Evolutionary conservation across 2,888 invertebrate species (phyloP).

Genomic region (Pinctada fucata): DNA sequence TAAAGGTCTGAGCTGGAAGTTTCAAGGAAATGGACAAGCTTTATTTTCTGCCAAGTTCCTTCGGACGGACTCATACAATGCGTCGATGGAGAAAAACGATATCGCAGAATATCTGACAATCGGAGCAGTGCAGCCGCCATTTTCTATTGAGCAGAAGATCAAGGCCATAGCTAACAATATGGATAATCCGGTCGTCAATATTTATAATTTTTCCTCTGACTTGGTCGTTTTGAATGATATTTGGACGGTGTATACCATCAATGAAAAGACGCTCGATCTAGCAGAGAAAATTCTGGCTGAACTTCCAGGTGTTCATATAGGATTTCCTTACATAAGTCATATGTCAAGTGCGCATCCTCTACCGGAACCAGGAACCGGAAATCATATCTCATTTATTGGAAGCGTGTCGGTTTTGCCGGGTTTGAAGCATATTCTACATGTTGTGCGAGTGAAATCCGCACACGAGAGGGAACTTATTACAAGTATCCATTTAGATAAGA

Average conservation of each 20-base stretch:
- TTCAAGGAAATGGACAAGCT: constrained; percentile 54
- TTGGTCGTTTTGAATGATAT: constrained; percentile 66
- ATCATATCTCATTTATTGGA: constrained; percentile 60
- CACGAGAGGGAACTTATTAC: constrained; percentile 59
- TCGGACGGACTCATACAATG: constrained; percentile 56
- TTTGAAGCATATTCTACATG: constrained; percentile 44
- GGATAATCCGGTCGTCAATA: constrained; percentile 71
- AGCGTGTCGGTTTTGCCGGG: constrained; percentile 57
- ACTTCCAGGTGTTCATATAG: constrained; percentile 20
- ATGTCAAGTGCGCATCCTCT: constrained; percentile 69
- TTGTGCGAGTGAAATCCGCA: constrained; percentile 58
- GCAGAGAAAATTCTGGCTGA: constrained; percentile 42
- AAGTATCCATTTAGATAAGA: constrained; percentile 52
- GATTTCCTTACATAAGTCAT: not conserved
- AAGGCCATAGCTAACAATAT: constrained; percentile 57
- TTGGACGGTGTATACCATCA: constrained; percentile 65
- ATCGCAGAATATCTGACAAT: constrained; percentile 66
- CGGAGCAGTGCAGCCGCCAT: constrained; percentile 58
- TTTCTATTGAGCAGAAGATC: constrained; percentile 47
- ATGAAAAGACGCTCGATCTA: constrained; percentile 54
- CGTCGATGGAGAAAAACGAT: constrained; percentile 51
- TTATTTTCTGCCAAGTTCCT: constrained; percentile 62
- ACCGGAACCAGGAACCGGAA: constrained; percentile 57
- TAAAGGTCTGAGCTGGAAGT: constrained; percentile 63
- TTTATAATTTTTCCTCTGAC: constrained; percentile 48